Evolutionary conservation across 2,888 invertebrate genomes (phyloP).

Genomic region (Cetonia aurata): DNA sequence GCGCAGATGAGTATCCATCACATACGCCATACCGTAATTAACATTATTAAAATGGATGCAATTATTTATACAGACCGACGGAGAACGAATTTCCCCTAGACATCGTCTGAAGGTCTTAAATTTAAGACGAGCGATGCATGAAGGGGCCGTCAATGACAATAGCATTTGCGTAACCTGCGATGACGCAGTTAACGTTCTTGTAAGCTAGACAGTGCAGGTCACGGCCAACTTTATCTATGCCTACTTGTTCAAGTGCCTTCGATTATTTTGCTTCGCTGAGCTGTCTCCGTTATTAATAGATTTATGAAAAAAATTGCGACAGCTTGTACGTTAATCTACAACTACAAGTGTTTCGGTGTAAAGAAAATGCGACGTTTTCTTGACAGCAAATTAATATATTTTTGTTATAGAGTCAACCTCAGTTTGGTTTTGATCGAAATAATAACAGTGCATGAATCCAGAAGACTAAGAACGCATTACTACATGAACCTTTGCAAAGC

Average conservation of each 20-base stretch:
- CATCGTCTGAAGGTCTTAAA: background rate
- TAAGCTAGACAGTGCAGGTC: slow-evolving; percentile 37
- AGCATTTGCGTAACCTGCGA: slow-evolving; percentile 23
- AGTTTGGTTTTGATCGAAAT: background rate
- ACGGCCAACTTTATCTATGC: slow-evolving; percentile 40
- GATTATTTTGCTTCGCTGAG: slow-evolving; percentile 31
- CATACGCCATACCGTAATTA: background rate
- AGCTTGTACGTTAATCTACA: slow-evolving; percentile 25
- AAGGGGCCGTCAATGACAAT: slow-evolving; percentile 25
- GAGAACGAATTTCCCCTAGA: background rate
- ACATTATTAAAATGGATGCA: slow-evolving; percentile 7
- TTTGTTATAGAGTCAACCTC: background rate
- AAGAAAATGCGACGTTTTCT: background rate
- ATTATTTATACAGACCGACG: slow-evolving; percentile 2
- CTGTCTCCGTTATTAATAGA: slow-evolving; percentile 38
- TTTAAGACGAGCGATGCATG: slow-evolving; percentile 11
- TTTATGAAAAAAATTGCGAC: slow-evolving; percentile 24
- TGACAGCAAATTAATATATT: slow-evolving; percentile 7
- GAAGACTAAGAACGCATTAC: no score
- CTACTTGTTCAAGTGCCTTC: slow-evolving; percentile 35
- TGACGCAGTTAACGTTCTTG: slow-evolving; percentile 30
- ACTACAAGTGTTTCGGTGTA: background rate
- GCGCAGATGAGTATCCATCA: no score
- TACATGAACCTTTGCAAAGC: no score
- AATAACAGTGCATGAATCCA: background rate